phyloP scores from a whole-genome alignment of 2,888 invertebrate species.

The Smittia sp. region DNA sequence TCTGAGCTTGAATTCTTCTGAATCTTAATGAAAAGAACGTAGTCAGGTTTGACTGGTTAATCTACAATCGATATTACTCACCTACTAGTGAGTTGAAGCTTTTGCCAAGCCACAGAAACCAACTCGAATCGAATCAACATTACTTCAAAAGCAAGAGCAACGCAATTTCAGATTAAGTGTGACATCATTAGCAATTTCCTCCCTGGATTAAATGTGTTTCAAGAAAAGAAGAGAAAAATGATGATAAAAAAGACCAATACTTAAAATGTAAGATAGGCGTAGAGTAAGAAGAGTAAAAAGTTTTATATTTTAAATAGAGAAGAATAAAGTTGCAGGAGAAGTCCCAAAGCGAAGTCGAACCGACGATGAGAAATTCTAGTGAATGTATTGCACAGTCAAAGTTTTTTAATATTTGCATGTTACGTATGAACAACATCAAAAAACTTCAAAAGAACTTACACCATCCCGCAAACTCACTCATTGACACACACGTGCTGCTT shows the following conservation, averaged over 20 bases:
- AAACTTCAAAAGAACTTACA: not conserved
- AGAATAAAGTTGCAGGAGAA: not conserved
- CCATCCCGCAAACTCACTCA: too few relatives aligned
- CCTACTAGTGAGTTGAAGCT: too few relatives aligned
- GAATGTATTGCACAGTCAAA: not conserved
- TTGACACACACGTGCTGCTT: not conserved
- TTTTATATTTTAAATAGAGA: slow-evolving; percentile 9
- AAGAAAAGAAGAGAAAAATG: not conserved
- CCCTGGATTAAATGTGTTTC: not conserved
- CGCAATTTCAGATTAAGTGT: not conserved
- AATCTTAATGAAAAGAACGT: too few relatives aligned
- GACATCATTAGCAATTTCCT: not conserved
- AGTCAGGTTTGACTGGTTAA: too few relatives aligned
- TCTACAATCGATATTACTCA: too few relatives aligned
- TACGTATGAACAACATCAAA: not conserved
- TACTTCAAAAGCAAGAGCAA: too few relatives aligned
- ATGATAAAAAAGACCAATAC: slow-evolving; percentile 18
- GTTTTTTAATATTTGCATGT: not conserved
- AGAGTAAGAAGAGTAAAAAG: not conserved
- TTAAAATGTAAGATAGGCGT: not conserved
- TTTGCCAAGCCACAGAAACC: too few relatives aligned
- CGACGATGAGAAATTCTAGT: not conserved
- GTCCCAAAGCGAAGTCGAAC: not conserved
- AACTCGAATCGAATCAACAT: too few relatives aligned
- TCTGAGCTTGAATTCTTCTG: too few relatives aligned